Conservation (phyloP, 2,113 vertebrate genomes). For the Phainopepla nitens region DNA sequence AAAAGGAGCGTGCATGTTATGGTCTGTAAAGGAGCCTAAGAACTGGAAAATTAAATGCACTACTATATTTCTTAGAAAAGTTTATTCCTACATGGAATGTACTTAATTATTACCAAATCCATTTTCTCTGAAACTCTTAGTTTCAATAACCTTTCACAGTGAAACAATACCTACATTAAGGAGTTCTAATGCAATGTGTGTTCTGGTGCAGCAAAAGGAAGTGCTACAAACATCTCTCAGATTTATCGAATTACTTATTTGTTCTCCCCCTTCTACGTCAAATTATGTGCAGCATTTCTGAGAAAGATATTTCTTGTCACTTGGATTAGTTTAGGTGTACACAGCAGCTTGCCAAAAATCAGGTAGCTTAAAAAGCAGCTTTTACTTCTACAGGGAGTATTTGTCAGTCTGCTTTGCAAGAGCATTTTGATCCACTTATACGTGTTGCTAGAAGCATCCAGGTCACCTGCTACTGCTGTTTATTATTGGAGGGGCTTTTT, state of each 20-base stretch:
- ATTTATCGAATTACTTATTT: background rate
- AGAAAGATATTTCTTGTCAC: background rate
- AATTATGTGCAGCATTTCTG: background rate
- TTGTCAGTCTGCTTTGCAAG: background rate
- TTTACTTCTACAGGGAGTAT: background rate
- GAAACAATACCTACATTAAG: background rate
- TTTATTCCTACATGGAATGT: background rate
- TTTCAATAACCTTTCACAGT: background rate
- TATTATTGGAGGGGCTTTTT: background rate
- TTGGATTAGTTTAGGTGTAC: background rate
- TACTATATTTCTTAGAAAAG: background rate
- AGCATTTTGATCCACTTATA: background rate
- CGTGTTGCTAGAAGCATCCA: background rate
- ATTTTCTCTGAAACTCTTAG: background rate
- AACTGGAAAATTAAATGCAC: slow-evolving; percentile 9
- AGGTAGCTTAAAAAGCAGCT: background rate
- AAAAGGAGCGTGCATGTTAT: background rate
- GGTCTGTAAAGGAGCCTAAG: background rate
- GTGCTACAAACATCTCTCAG: background rate
- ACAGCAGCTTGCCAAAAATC: background rate
- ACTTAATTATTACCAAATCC: background rate
- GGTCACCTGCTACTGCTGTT: background rate
- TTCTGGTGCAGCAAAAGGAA: background rate
- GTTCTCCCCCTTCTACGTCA: background rate
- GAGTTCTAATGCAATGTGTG: background rate